These are phyloP conservation scores for Shinisaurus crocodilurus DNA, from an alignment of 2,113 vertebrate genomes.

Conservation along the genomic window DNA sequence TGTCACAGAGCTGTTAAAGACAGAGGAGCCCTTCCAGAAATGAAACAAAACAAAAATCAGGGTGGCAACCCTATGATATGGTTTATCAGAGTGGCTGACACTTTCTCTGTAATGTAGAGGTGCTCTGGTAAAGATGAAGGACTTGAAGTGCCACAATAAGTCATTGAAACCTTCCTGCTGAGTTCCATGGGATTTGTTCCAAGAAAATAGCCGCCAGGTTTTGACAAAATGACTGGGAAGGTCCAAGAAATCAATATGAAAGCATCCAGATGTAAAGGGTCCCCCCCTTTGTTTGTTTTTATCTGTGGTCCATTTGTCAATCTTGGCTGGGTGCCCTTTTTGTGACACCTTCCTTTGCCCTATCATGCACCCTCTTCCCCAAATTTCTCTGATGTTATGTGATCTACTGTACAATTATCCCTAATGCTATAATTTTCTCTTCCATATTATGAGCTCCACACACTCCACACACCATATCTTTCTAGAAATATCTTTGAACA, in stretches of 20 bases:
- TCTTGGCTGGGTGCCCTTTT: constrained; percentile 7
- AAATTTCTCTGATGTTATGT: constrained; percentile 46
- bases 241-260: constrained; percentile 31
- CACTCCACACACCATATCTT: too few relatives aligned
- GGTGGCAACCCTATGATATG: not conserved
- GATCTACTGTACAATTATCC: constrained; percentile 45
- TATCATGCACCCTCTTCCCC: not conserved
- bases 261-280: constrained; percentile 31
- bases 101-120: not conserved
- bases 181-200: not conserved
- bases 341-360: not conserved
- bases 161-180: not conserved
- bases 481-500: too few relatives aligned
- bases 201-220: constrained; percentile 22
- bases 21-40: not conserved
- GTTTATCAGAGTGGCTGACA: not conserved
- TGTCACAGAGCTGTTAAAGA: not conserved
- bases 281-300: not conserved
- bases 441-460: not conserved
- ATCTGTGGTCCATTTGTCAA: constrained; percentile 5
- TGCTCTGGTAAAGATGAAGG: not conserved
- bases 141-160: not conserved
- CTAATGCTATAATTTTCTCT: constrained; percentile 32
- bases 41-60: too few relatives aligned
- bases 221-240: constrained; percentile 21